phyloP scores from a whole-genome alignment of 2,797 vertebrate genomes.

The Strix occidentalis region DNA sequence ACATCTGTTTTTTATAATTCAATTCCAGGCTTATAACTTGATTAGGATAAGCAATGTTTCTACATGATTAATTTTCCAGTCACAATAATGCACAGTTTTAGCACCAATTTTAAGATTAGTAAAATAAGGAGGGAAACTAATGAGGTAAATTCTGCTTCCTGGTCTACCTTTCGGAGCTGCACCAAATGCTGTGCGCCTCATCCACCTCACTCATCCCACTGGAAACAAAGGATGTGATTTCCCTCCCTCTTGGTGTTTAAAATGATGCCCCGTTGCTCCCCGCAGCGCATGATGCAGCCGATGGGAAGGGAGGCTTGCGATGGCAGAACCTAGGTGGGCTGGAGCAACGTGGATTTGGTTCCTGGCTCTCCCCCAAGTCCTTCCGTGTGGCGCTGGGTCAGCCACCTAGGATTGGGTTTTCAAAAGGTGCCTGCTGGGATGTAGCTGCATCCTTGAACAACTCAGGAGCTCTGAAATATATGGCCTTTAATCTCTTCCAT shows the following conservation, averaged over 20 bases:
- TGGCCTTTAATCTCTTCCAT: neutral
- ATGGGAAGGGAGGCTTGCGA: neutral
- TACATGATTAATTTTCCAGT: slow-evolving; percentile 76
- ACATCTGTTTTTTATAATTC: slow-evolving; percentile 80
- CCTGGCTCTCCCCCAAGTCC: neutral
- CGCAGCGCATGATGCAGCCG: accelerated
- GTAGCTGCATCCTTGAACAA: neutral
- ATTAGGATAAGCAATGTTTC: slow-evolving; percentile 71
- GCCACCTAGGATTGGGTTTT: neutral
- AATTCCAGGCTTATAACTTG: slow-evolving; percentile 74
- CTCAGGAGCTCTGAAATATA: neutral
- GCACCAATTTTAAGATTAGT: slow-evolving; percentile 48
- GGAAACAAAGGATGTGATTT: neutral
- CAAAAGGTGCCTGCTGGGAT: neutral
- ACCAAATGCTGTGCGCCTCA: neutral
- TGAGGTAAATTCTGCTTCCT: neutral
- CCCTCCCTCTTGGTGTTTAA: neutral
- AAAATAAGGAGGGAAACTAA: slow-evolving; percentile 34
- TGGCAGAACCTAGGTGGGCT: no score
- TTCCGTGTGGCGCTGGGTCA: neutral
- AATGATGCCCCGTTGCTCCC: accelerated
- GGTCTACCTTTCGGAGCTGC: neutral
- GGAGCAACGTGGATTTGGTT: neutral
- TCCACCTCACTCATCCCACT: neutral
- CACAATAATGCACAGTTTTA: slow-evolving; percentile 41